phyloP scores from a whole-genome alignment of 2,888 invertebrate species.

The Pecten maximus region DNA sequence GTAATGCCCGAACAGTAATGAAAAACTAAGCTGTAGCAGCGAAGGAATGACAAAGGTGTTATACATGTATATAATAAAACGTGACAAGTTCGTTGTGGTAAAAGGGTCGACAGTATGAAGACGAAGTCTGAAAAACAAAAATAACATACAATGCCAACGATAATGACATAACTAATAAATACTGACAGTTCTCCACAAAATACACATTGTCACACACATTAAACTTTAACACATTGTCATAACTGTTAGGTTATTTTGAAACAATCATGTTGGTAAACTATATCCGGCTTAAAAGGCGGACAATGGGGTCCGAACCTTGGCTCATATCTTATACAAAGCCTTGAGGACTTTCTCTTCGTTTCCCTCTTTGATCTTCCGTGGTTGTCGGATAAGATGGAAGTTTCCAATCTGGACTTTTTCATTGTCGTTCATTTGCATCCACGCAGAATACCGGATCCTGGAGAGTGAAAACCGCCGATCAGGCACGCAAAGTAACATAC shows the following conservation, averaged over 20 bases:
- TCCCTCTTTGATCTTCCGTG: conserved; percentile 73
- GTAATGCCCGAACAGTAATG: too few relatives aligned
- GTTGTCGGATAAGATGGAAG: conserved; percentile 75
- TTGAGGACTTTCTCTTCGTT: conserved; percentile 67
- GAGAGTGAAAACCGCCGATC: conserved; percentile 70
- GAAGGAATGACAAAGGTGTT: not conserved
- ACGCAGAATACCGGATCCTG: conserved; percentile 67
- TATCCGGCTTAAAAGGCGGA: too few relatives aligned
- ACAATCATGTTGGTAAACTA: too few relatives aligned
- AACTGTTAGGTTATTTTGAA: too few relatives aligned
- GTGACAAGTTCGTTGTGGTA: not conserved
- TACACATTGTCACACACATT: not conserved
- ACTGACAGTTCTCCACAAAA: not conserved
- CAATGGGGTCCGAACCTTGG: not conserved
- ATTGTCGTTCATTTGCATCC: conserved; percentile 58
- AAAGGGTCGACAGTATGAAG: too few relatives aligned
- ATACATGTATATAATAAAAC: not conserved
- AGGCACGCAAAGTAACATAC: conserved; percentile 71
- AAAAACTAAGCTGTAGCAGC: not conserved
- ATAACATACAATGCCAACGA: too few relatives aligned
- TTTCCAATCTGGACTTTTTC: conserved; percentile 75
- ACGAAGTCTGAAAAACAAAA: too few relatives aligned
- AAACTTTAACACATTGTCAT: too few relatives aligned
- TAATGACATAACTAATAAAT: too few relatives aligned
- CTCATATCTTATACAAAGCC: conserved; percentile 66